phyloP scores from a whole-genome alignment of 35 echinoderm and acorn worm genomes.

The Heliocidaris erythrogramma region DNA sequence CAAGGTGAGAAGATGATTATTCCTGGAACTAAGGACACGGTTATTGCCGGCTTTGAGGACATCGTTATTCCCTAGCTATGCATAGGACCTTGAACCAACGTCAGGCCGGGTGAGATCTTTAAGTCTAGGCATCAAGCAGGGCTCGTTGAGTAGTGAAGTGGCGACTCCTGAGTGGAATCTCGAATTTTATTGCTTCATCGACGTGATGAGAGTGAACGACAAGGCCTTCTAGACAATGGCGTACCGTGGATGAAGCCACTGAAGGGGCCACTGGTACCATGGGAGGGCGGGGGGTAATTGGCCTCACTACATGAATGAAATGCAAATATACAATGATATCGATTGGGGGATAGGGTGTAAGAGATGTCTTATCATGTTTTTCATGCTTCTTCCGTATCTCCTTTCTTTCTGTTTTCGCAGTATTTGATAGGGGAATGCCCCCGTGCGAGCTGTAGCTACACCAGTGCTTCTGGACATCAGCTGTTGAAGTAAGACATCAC shows the following conservation, averaged over 20 bases:
- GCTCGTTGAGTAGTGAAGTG: constrained; percentile 31
- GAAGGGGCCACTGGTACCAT: no score
- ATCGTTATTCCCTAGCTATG: neutral
- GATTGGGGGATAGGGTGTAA: no score
- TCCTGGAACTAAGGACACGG: neutral
- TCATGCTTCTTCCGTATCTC: no score
- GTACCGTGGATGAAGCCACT: neutral
- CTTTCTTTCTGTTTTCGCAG: no score
- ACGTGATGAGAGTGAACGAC: neutral
- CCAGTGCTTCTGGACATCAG: no score
- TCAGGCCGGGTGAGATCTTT: neutral
- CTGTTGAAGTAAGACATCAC: no score
- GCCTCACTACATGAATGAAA: no score
- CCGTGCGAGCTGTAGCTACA: no score
- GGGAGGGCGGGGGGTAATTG: no score
- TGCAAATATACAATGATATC: no score
- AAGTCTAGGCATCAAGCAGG: neutral
- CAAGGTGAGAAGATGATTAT: neutral
- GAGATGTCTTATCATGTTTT: no score
- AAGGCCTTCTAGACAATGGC: neutral
- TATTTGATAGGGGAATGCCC: no score
- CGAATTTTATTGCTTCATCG: constrained; percentile 27
- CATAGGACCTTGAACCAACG: neutral
- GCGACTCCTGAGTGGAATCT: neutral
- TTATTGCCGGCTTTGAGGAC: neutral